Conservation (phyloP, 1,140 invertebrate species). For the Berghia stephanieae region DNA sequence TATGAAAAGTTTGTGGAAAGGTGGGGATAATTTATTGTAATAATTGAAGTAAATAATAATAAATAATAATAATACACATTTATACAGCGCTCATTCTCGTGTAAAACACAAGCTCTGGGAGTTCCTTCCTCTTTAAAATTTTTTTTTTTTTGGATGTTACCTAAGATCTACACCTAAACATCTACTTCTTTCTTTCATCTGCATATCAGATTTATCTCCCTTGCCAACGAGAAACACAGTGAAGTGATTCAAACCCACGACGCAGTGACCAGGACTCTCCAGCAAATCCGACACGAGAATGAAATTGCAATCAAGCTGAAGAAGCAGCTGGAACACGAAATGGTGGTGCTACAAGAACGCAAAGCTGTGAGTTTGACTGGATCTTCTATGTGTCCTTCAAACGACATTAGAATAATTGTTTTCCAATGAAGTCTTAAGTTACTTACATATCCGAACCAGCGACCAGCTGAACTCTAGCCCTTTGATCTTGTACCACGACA, state of each 20-base stretch:
- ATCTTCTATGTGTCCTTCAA: not conserved
- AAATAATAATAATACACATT: not conserved
- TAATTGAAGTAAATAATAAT: not conserved
- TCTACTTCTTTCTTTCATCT: conserved; percentile 11
- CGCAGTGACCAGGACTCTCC: conserved; percentile 52
- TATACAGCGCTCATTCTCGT: too few species aligned
- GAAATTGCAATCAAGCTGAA: conserved; percentile 57
- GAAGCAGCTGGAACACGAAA: conserved; percentile 65
- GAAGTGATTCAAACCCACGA: conserved; percentile 55
- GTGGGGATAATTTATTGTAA: conserved; percentile 39
- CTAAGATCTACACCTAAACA: not conserved
- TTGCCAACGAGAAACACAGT: conserved; percentile 51
- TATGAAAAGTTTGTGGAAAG: conserved; percentile 66
- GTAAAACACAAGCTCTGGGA: too few species aligned
- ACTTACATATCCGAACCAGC: too few species aligned
- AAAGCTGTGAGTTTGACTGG: conserved; percentile 62
- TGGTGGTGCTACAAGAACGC: conserved; percentile 64
- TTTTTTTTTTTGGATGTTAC: not conserved
- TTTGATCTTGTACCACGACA: too few species aligned
- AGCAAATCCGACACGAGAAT: conserved; percentile 61
- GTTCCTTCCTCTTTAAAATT: too few species aligned
- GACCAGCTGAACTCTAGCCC: too few species aligned
- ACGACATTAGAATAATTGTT: not conserved
- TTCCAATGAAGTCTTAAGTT: not conserved
- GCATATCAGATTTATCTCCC: conserved; percentile 64